Conservation (phyloP, 2,888 invertebrate species). For the Cantharis flavilabris region DNA sequence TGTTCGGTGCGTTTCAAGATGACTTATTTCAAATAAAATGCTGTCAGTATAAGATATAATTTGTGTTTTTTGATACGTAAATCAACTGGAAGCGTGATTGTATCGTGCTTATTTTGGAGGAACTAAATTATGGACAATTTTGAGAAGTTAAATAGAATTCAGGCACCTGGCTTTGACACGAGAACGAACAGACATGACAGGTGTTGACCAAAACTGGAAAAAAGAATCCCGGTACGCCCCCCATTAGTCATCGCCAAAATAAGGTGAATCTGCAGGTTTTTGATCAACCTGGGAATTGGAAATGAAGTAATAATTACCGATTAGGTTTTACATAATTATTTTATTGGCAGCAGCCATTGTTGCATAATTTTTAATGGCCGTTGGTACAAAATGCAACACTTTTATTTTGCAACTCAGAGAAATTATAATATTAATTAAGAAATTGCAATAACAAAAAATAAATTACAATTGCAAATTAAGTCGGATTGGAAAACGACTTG, state of each 20-base stretch:
- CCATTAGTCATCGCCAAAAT: background rate
- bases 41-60: background rate
- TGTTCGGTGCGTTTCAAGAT: background rate
- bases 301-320: background rate
- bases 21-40: background rate
- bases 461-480: background rate
- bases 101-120: background rate
- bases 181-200: background rate
- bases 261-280: background rate
- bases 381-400: background rate
- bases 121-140: background rate
- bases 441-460: background rate
- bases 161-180: background rate
- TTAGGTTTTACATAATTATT: background rate
- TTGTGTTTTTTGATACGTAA: background rate
- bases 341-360: background rate
- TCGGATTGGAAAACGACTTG: background rate
- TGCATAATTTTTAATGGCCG: background rate
- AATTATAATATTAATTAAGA: background rate
- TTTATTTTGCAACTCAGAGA: background rate
- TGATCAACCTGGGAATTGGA: background rate
- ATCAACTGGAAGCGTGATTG: background rate
- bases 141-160: background rate
- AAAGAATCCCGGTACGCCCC: background rate
- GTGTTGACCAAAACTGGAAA: background rate